Conservation (phyloP, 2,888 invertebrate species). For the Electrophaes corylata region DNA sequence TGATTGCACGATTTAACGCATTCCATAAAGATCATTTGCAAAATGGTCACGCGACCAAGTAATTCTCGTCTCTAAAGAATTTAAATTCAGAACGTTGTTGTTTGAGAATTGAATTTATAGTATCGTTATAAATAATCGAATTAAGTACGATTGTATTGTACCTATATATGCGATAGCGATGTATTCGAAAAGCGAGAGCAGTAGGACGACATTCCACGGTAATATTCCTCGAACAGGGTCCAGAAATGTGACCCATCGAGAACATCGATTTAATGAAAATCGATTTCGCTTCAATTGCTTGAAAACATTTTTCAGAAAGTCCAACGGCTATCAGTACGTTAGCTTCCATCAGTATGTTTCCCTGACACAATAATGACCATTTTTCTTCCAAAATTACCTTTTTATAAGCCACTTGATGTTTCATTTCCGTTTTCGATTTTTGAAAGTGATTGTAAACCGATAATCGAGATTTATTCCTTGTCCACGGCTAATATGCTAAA, state of each 20-base stretch:
- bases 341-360: conserved; percentile 22
- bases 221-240: conserved; percentile 70
- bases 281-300: conserved; percentile 26
- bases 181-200: conserved; percentile 72
- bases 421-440: conserved; percentile 35
- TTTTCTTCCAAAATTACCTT: conserved; percentile 30
- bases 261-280: conserved; percentile 62
- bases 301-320: conserved; percentile 11
- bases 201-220: conserved; percentile 74
- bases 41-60: conserved; percentile 22
- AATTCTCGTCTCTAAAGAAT: conserved; percentile 21
- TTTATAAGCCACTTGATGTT: conserved; percentile 25
- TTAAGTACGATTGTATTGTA: conserved; percentile 39
- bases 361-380: conserved; percentile 39
- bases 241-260: conserved; percentile 43
- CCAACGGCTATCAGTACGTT: conserved; percentile 10
- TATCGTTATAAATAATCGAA: conserved; percentile 46
- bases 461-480: conserved; percentile 40
- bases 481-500: conserved; percentile 62
- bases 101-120: conserved; percentile 42
- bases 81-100: conserved; percentile 27
- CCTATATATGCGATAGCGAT: conserved; percentile 33
- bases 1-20: conserved; percentile 41
- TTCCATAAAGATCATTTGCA: conserved; percentile 29
- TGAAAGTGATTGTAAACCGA: conserved; percentile 41